Percentiles rank a stretch among this genome's conserved stretches.
These are phyloP conservation scores for Pseudochirops corinnae DNA, from an alignment of 2,797 vertebrate genomes.

Conservation along the genomic window DNA sequence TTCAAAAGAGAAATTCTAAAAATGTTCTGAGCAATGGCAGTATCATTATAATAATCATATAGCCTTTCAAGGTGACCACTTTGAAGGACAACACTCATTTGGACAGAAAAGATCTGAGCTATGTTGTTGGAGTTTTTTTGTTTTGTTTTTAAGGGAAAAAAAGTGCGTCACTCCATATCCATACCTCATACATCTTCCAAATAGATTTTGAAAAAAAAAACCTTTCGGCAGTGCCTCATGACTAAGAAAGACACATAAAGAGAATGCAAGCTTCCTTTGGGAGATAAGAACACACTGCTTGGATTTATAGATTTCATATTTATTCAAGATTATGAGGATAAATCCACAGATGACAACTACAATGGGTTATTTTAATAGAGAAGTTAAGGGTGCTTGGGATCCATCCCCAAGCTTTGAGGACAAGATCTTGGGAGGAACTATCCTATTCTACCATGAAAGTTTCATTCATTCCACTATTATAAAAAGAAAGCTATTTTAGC, in stretches of 20 bases:
- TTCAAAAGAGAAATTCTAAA: neutral
- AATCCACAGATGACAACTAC: neutral
- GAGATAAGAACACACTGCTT: neutral
- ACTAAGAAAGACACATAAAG: neutral
- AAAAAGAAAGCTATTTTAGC: neutral
- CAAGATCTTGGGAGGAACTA: neutral
- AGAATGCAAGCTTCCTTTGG: neutral
- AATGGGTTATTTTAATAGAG: neutral
- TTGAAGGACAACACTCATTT: neutral
- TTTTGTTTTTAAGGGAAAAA: neutral
- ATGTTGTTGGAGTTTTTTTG: neutral
- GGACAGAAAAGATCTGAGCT: neutral
- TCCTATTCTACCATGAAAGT: neutral
- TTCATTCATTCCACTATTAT: neutral
- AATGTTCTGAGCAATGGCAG: neutral
- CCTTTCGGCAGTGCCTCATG: neutral
- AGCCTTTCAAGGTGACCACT: neutral
- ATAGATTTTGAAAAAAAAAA: neutral
- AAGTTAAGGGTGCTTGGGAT: neutral
- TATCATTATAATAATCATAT: neutral
- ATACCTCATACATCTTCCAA: neutral
- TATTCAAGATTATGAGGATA: neutral
- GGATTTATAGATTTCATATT: conserved; percentile 7
- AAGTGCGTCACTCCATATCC: neutral
- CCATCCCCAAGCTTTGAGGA: neutral